phyloP scores from a whole-genome alignment of 2,113 vertebrate species.

The Sterna hirundo region DNA sequence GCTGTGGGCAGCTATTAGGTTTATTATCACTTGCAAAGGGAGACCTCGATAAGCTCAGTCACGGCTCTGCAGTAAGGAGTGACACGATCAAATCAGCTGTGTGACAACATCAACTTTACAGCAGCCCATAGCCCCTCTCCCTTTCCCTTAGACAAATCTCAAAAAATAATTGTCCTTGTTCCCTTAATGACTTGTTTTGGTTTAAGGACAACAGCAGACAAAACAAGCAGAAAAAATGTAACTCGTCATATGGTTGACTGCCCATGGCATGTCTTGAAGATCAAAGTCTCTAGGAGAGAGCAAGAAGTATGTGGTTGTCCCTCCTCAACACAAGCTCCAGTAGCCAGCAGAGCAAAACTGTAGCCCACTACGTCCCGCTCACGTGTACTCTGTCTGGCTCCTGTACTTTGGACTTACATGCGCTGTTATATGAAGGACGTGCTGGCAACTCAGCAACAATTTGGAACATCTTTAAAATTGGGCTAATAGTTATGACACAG shows the following conservation, averaged over 20 bases:
- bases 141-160: neutral
- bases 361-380: neutral
- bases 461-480: conserved; percentile 8
- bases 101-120: neutral
- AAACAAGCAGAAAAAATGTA: neutral
- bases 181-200: neutral
- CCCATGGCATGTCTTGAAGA: neutral
- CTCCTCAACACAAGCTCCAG: neutral
- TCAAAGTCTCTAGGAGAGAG: neutral
- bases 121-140: neutral
- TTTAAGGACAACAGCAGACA: neutral
- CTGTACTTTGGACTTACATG: rapidly evolving
- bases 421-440: rapidly evolving
- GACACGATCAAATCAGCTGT: neutral
- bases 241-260: neutral
- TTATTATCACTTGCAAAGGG: conserved; percentile 44
- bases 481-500: conserved; percentile 24
- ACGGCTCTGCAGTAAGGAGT: neutral
- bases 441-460: neutral
- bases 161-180: neutral
- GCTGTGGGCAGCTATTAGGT: conserved; percentile 61
- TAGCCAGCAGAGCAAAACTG: neutral
- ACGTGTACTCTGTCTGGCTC: neutral
- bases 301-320: neutral
- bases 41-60: conserved; percentile 56